These are phyloP conservation scores for Plectropomus leopardus DNA, from an alignment of 2,113 vertebrate species.

Conservation along the genomic window DNA sequence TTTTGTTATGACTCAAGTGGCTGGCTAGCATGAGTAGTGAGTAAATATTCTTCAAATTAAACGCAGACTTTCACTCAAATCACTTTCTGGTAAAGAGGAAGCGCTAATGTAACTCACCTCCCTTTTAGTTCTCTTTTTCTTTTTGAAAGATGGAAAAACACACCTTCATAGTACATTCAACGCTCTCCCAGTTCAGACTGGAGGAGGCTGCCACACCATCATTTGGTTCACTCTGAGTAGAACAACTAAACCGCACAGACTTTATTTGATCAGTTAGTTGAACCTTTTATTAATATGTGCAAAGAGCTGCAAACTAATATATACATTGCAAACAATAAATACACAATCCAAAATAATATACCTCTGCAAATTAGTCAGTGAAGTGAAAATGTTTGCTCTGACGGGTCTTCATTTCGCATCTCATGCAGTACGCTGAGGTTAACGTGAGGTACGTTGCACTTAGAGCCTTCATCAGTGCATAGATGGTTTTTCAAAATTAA, in stretches of 20 bases:
- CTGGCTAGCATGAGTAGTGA: slow-evolving; percentile 54
- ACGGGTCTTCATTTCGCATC: slow-evolving; percentile 31
- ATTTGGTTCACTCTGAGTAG: slow-evolving; percentile 77
- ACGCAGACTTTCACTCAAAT: slow-evolving; percentile 77
- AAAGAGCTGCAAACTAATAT: slow-evolving; percentile 92
- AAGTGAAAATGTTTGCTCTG: slow-evolving; percentile 89
- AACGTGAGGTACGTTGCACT: slow-evolving; percentile 48
- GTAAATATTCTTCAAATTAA: slow-evolving; percentile 61
- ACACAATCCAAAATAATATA: slow-evolving; percentile 86
- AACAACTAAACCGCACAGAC: slow-evolving; percentile 81
- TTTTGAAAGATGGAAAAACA: slow-evolving; percentile 53
- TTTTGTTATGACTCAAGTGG: slow-evolving; percentile 58
- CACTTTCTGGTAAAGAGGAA: slow-evolving; percentile 79
- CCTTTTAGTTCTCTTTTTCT: slow-evolving; percentile 60
- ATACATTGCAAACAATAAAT: slow-evolving; percentile 88
- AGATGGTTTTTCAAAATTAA: slow-evolving; percentile 21
- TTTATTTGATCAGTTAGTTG: slow-evolving; percentile 81
- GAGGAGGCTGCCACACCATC: slow-evolving; percentile 61
- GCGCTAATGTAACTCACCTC: slow-evolving; percentile 79
- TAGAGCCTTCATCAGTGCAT: slow-evolving; percentile 55
- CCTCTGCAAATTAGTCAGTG: slow-evolving; percentile 86
- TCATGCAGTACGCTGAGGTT: slow-evolving; percentile 14
- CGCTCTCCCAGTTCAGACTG: slow-evolving; percentile 58
- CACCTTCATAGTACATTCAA: slow-evolving; percentile 82
- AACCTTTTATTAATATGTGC: slow-evolving; percentile 87